Evolutionary conservation across 2,113 vertebrate genomes (phyloP).

Genomic region (Paramormyrops kingsleyae): DNA sequence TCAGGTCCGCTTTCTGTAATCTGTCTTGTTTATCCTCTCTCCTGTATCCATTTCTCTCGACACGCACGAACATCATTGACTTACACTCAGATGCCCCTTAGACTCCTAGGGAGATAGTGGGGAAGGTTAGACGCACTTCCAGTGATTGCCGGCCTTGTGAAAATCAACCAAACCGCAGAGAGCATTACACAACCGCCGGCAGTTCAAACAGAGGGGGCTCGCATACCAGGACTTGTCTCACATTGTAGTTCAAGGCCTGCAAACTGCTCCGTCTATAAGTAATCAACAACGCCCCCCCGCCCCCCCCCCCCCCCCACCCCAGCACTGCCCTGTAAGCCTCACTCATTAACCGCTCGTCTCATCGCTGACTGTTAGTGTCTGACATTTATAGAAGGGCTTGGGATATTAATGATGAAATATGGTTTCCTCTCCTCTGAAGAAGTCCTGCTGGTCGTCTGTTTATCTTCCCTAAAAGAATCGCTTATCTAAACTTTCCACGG

Average conservation of each 20-base stretch:
- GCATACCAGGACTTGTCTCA: background rate
- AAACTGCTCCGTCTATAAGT: background rate
- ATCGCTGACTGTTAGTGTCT: background rate
- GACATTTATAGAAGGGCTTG: conserved; percentile 3
- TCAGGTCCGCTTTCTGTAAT: background rate
- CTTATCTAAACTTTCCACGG: conserved; percentile 11
- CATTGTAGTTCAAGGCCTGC: conserved; percentile 11
- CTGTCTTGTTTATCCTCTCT: background rate
- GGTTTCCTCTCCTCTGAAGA: conserved; percentile 14
- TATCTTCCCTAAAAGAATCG: conserved; percentile 8
- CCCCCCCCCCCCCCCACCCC: too few relatives aligned
- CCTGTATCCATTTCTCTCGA: background rate
- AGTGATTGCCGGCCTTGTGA: background rate
- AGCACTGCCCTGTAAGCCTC: background rate
- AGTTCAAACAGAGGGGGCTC: background rate
- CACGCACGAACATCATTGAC: background rate
- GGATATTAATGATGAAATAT: conserved; percentile 13
- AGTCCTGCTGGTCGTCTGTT: conserved; percentile 12
- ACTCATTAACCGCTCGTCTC: background rate
- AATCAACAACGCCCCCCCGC: background rate
- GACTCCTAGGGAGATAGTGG: background rate
- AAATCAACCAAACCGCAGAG: background rate
- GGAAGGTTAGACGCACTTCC: background rate
- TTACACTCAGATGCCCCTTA: background rate
- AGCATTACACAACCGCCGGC: background rate